Evolutionary conservation across 2,113 vertebrate genomes (phyloP), one percentile per base, ranked within the genome.

Genomic region (Pomatorhinus ruficollis): DNA sequence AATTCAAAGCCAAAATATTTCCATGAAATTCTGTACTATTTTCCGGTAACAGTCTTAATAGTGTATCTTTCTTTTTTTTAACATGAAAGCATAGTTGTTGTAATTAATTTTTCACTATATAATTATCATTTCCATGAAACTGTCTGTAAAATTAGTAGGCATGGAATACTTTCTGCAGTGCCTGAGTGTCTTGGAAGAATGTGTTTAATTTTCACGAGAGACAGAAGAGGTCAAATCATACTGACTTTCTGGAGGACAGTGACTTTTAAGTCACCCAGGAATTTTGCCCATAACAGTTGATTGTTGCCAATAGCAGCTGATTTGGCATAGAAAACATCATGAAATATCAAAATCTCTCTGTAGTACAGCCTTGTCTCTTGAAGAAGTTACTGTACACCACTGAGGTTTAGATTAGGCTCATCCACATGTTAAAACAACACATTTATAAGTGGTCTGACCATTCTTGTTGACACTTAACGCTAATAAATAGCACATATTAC

Each of bases 81-180:
- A 74, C 71, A 93, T 90, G 71, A 97, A 96, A 93, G 90, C 54
- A 66, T 74, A 75, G 30, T 83, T 89, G 50, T 56, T 90, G 27
- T 66, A 92, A 95, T 93, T 96, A 89, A 89, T 84, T 92, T 95
- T 95, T 88, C 83, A 47, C 76, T 52, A 40, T 49, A 21, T 83
- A 95, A 93, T 92, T 89, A 66, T 70, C 10, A 83, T 90, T 93
- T 83, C 72, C 83, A 64, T 89, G 54, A 92, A 96, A 89, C 54
- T 83, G 15, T 28, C 79, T 86, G 39, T 92, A 88, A 95, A 96
- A 95, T 93, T 83, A 93, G 42, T n/a, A 90, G 80, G 72, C 76
- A 59, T 33, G 42, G 54, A 88, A 77, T 83, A 47, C 28, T 89
- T 93, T 74, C 37, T 54, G 3, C 59, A 59, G 42, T 54, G 79